Percentiles rank a stretch among this genome's conserved stretches.
These are phyloP conservation scores for Pitta sordida DNA, from an alignment of 2,113 vertebrate genomes.

Conservation along the genomic window DNA sequence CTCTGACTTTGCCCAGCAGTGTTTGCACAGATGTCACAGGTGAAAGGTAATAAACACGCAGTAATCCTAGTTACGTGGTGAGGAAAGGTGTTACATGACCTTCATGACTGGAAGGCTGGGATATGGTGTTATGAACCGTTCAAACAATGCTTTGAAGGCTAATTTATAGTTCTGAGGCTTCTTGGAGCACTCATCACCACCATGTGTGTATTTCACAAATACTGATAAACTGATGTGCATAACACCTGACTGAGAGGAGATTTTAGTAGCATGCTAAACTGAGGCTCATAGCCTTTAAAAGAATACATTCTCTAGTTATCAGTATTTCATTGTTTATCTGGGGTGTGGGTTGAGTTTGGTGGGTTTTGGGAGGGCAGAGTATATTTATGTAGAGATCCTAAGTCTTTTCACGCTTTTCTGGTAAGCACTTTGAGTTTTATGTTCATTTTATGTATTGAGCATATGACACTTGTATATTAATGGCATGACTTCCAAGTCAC, in stretches of 20 bases:
- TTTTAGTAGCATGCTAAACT: background rate
- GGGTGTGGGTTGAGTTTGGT: background rate
- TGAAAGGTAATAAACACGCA: background rate
- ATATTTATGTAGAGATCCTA: background rate
- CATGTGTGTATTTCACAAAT: background rate
- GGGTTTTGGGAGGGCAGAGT: background rate
- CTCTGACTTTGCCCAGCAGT: background rate
- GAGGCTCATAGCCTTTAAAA: background rate
- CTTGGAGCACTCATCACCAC: background rate
- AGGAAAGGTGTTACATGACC: background rate
- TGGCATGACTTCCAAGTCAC: background rate
- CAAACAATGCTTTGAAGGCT: background rate
- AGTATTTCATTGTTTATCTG: background rate
- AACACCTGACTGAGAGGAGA: background rate
- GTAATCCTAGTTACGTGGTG: accelerated
- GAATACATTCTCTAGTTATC: background rate
- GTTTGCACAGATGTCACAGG: background rate
- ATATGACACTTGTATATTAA: background rate
- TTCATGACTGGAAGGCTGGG: background rate
- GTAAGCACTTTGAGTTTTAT: background rate
- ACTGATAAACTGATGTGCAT: accelerated
- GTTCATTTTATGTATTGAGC: background rate
- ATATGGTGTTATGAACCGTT: background rate
- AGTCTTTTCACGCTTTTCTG: background rate
- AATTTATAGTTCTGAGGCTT: background rate